Percentiles rank a stretch among this genome's conserved stretches.
Evolutionary conservation across 2,888 invertebrate species (phyloP).

Genomic region (Cynaeus angustus): DNA sequence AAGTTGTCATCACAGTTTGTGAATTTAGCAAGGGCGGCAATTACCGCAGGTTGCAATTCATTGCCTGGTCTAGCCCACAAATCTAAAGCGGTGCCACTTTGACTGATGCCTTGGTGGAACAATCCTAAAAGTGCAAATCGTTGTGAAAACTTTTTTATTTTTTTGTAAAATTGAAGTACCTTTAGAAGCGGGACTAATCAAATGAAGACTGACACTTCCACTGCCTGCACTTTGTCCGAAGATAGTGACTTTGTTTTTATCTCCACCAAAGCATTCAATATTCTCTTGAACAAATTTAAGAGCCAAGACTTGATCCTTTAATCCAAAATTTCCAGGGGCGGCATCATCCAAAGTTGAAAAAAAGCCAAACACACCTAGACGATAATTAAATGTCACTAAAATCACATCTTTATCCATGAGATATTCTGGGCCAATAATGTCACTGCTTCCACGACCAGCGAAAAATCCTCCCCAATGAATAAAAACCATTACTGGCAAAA

Average conservation of each 20-base stretch:
- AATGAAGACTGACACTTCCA: slow-evolving; percentile 71
- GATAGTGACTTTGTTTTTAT: slow-evolving; percentile 35
- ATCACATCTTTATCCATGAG: slow-evolving; percentile 72
- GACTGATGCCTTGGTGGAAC: slow-evolving; percentile 71
- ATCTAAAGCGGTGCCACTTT: slow-evolving; percentile 72
- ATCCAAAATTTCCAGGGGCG: slow-evolving; percentile 40
- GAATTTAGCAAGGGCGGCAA: slow-evolving; percentile 65
- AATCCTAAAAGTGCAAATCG: slow-evolving; percentile 61
- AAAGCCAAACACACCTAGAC: slow-evolving; percentile 65
- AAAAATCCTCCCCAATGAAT: slow-evolving; percentile 75
- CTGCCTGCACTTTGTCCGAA: slow-evolving; percentile 53
- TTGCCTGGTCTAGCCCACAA: slow-evolving; percentile 66
- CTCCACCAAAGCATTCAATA: slow-evolving; percentile 41
- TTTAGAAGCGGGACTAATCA: slow-evolving; percentile 70
- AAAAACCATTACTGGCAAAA: slow-evolving; percentile 72
- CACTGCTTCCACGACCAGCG: slow-evolving; percentile 70
- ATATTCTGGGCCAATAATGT: slow-evolving; percentile 72
- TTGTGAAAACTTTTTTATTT: background rate
- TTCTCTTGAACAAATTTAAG: slow-evolving; percentile 44
- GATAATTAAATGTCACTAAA: slow-evolving; percentile 72
- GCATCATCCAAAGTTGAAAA: slow-evolving; percentile 33
- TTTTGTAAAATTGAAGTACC: slow-evolving; percentile 57
- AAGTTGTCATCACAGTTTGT: slow-evolving; percentile 67
- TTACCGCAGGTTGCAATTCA: slow-evolving; percentile 57
- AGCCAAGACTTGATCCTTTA: slow-evolving; percentile 42